Evolutionary conservation across 2,113 vertebrate species (phyloP), one percentile per base, ranked within the genome.

Genomic region (Lophotis ruficrista): DNA sequence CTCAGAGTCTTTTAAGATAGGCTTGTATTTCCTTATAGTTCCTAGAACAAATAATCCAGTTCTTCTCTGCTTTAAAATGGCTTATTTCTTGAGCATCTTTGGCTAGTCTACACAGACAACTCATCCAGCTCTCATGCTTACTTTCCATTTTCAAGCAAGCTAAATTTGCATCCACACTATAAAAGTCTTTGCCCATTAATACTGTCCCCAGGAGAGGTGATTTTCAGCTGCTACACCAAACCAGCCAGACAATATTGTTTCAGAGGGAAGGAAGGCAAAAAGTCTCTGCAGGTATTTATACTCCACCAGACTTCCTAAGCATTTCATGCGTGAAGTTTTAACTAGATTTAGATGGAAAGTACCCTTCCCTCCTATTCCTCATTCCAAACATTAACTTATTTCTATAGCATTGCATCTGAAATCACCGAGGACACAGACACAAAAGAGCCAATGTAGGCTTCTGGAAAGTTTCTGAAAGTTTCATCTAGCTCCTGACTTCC

Each of bases 401-500:
- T 35, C 83, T 51, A 14, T 20, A 60, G 17, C 16, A 33, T 31
- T 79, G 27, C 38, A 47, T 28, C 27, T 0, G 0, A 87, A 75
- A 84, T 57, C 47, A 64, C 18, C 30, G 14, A 89, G 33, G 18
- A 71, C 9, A 23, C 21, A 45, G 28, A 91, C 27, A 66, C 33
- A 75, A 64, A 73, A 73, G 47, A 69, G 33, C 14, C 18, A 8
- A 5, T 7, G n/a, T 41, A 84, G 45, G 12, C 7, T 81, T 95
- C 77, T 96, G 84, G 51, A 89, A 96, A 96, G 48, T 75, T 92
- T 94, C 43, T 70, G 68, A 75, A 89, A 70, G 30, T 79, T 95
- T 83, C 56, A 64, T 6, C 16, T 24, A 61, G 38, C 9, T 84
- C 21, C 65, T 71, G 76, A 33, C 25, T 91, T 82, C 51, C 61